Evolutionary conservation across 2,888 invertebrate species (phyloP), one percentile per base, ranked within the genome.

Genomic region (Hypomecis atomaria): DNA sequence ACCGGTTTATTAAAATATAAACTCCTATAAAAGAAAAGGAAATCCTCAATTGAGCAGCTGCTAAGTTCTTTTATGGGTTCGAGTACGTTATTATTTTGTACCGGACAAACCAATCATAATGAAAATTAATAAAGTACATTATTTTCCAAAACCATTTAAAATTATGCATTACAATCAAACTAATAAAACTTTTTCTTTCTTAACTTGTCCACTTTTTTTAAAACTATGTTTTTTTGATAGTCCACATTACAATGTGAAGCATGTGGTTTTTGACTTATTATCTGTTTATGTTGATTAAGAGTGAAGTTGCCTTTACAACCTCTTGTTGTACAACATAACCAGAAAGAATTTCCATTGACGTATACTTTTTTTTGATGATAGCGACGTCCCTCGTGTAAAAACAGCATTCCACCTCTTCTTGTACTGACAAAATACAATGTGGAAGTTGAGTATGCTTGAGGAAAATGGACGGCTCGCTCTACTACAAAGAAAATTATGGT

Each of bases 301-400:
- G 55, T 55, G 6, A 55, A 37, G 55, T 37, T 55, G 1, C 55
- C 55, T 37, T 13, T 45, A 36, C 55, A 58, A 34, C 42, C 40
- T 9, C 9, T 34, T 37, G 45, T 63, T 11, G 50, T 69, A 65
- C 9, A 65, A 13, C 55, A 55, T 4, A 34, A 7, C 55, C 55
- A 55, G 10, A 43, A 55, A 1, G 45, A 37, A 9, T 55, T 55
- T 5, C 55, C 55, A 37, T 36, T 55, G 0, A 45, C 37, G 10
- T 55, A 55, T 5, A 37, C 9, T 45, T 55, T 55, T 11, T 55
- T 55, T 3, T 37, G 34, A 10, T 44, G 44, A 7, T 55, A 55
- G 3, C 55, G 36, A 4, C 45, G 44, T 0, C 55, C 55, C 33
- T 55, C n/a, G 7, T 55, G 55, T 8, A 55, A 10, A 8, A 55